A percentile compares a stretch with the other conserved stretches of the same genome.
These are phyloP conservation scores for Pterocles orientalis DNA, from an alignment of 2,113 vertebrate species.

Conservation along the genomic window DNA sequence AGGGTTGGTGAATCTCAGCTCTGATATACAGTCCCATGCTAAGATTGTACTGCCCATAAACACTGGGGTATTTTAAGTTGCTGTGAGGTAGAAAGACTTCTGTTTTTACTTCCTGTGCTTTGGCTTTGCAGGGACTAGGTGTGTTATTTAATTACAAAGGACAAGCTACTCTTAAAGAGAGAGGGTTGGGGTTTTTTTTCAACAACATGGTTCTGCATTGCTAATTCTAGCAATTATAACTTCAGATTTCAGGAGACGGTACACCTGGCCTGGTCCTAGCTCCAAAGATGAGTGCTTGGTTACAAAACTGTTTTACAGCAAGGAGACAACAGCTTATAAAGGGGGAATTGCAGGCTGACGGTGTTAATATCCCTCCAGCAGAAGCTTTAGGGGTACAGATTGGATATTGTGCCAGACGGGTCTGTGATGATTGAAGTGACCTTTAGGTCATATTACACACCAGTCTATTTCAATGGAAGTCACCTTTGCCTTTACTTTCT, in stretches of 20 bases:
- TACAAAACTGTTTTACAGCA: not conserved
- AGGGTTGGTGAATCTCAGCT: not conserved
- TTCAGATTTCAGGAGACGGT: not conserved
- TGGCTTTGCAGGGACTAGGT: not conserved
- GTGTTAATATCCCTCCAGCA: not conserved
- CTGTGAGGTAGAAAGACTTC: not conserved
- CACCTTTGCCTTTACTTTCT: not conserved
- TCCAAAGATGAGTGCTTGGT: not conserved
- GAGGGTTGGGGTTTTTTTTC: not conserved
- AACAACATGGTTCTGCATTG: not conserved
- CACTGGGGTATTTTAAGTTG: not conserved
- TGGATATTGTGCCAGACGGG: not conserved
- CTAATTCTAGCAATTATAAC: not conserved
- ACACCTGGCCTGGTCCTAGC: not conserved
- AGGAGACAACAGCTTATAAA: not conserved
- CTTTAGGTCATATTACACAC: not conserved
- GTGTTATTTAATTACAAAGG: not conserved
- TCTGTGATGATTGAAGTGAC: not conserved
- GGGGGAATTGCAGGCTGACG: not conserved
- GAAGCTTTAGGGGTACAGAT: not conserved
- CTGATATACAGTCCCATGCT: not conserved
- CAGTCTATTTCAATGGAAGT: not conserved
- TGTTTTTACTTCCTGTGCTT: not conserved
- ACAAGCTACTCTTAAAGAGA: not conserved
- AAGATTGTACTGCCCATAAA: not conserved